phyloP scores from a whole-genome alignment of 2,113 vertebrate species.

The Argyrosomus japonicus region DNA sequence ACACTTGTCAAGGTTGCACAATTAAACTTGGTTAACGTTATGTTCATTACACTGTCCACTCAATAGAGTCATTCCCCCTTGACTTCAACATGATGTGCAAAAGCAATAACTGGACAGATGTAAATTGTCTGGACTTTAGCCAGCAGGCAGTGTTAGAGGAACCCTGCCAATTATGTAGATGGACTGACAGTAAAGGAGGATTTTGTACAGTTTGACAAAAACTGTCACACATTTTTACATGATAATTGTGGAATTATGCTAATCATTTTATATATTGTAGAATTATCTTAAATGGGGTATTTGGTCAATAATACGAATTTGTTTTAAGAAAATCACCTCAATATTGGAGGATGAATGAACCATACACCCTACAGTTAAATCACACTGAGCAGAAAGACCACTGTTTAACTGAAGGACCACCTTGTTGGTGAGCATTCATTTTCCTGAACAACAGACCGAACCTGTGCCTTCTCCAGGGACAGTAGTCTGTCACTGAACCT shows the following conservation, averaged over 20 bases:
- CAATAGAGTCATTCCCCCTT: slow-evolving; percentile 1
- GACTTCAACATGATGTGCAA: slow-evolving; percentile 20
- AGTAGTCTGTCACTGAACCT: slow-evolving; percentile 19
- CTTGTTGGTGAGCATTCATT: slow-evolving; percentile 56
- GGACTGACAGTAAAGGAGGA: not conserved
- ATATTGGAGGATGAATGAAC: too few species aligned
- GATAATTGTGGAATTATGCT: not conserved
- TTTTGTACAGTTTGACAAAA: not conserved
- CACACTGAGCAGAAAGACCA: slow-evolving; percentile 25
- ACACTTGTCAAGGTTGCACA: not conserved
- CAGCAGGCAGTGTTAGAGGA: not conserved
- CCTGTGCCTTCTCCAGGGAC: slow-evolving; percentile 17
- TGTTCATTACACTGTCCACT: not conserved
- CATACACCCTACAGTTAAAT: slow-evolving; percentile 13
- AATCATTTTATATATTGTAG: too few species aligned
- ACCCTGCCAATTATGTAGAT: slow-evolving; percentile 11
- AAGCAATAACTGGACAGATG: slow-evolving; percentile 2
- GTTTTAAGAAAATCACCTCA: not conserved
- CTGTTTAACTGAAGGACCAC: slow-evolving; percentile 43
- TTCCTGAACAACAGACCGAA: slow-evolving; percentile 42
- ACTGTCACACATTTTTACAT: not conserved
- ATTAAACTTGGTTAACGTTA: slow-evolving; percentile 12
- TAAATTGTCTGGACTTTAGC: not conserved
- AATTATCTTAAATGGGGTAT: too few species aligned
- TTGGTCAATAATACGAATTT: not conserved